These are phyloP conservation scores for Leptopilina drosophilae DNA, from an alignment of 2,888 invertebrate genomes.

Conservation along the genomic window DNA sequence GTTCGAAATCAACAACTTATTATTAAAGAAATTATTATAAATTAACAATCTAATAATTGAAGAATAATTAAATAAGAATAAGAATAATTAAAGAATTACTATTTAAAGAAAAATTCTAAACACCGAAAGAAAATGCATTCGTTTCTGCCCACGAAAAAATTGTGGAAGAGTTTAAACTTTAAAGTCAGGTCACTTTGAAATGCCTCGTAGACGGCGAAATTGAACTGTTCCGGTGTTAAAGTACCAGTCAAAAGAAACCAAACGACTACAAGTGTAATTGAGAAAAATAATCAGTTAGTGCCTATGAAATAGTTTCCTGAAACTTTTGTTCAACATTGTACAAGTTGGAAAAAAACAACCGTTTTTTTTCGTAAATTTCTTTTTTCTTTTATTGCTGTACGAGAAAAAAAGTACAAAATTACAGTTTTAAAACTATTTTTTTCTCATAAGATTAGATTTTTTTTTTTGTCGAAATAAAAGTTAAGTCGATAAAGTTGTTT, in stretches of 20 bases:
- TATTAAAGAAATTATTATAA: too few species aligned
- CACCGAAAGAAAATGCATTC: too few species aligned
- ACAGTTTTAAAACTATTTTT: background rate
- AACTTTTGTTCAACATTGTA: background rate
- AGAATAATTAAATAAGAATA: too few species aligned
- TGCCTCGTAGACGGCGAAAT: slow-evolving; percentile 8
- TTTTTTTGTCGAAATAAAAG: too few species aligned
- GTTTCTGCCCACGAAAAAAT: too few species aligned
- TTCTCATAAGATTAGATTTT: too few species aligned
- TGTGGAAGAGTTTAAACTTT: background rate
- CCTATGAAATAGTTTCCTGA: background rate
- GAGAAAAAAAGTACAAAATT: background rate
- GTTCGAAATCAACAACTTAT: too few species aligned
- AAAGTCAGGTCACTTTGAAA: slow-evolving; percentile 4
- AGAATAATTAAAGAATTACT: background rate
- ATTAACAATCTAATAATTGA: too few species aligned
- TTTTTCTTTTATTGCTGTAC: too few species aligned
- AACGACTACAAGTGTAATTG: slow-evolving; percentile 5
- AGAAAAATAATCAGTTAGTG: slow-evolving; percentile 11
- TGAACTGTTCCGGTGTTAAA: slow-evolving; percentile 14
- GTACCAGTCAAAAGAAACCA: slow-evolving; percentile 3
- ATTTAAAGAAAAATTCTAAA: background rate
- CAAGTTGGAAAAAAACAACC: background rate
- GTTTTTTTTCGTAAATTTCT: background rate
- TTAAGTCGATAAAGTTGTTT: too few species aligned